Conservation (phyloP, 2,888 invertebrate species). For the Harpagoxenus sublaevis region DNA sequence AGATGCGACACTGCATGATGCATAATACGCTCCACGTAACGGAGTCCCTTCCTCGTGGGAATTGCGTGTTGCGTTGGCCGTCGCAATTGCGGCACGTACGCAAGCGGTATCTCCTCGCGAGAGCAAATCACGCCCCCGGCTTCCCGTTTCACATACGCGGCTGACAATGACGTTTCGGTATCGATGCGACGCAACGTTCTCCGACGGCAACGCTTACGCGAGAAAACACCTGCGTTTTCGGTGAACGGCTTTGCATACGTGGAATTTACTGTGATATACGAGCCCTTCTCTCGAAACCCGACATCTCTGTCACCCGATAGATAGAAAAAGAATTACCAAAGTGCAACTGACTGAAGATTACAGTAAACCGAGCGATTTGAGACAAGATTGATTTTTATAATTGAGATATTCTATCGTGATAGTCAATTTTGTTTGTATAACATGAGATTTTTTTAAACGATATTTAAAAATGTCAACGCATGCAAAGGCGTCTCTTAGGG, state of each 20-base stretch:
- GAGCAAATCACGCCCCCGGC: conserved; percentile 44
- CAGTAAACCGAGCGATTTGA: background rate
- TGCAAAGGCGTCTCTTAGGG: background rate
- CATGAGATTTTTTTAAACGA: background rate
- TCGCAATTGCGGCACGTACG: conserved; percentile 74
- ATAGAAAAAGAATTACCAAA: background rate
- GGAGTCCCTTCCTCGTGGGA: conserved; percentile 59
- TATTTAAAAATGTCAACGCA: background rate
- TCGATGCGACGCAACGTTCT: conserved; percentile 17
- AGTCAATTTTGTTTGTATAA: background rate
- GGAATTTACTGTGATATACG: conserved; percentile 18
- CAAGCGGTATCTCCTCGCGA: conserved; percentile 71
- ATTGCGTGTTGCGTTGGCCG: conserved; percentile 64
- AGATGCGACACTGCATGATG: conserved; percentile 39
- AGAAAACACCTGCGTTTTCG: conserved; percentile 32
- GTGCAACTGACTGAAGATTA: background rate
- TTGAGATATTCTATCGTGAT: background rate
- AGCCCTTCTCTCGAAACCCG: background rate
- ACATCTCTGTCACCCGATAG: background rate
- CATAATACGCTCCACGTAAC: conserved; percentile 35
- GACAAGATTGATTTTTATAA: background rate
- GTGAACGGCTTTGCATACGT: background rate
- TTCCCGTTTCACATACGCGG: conserved; percentile 44
- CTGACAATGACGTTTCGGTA: conserved; percentile 12
- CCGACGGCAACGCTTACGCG: background rate